Conservation (phyloP, 2,888 invertebrate genomes). For the Noctua pronuba region DNA sequence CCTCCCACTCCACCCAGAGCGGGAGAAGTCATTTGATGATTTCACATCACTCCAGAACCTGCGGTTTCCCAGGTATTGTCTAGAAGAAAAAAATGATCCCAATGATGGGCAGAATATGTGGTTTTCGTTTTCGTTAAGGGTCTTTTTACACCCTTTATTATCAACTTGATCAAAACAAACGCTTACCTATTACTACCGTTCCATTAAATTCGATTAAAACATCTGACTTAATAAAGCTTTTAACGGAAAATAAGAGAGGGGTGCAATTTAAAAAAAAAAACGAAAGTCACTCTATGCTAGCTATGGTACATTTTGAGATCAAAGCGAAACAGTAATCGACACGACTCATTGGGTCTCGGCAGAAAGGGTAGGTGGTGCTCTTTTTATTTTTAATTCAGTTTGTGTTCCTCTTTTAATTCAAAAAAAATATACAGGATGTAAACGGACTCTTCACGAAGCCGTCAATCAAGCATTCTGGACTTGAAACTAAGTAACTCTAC, state of each 20-base stretch:
- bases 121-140: no score
- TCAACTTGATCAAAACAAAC: constrained; percentile 33
- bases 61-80: no score
- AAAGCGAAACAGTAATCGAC: constrained; percentile 75
- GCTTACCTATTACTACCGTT: constrained; percentile 24
- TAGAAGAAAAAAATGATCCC: no score
- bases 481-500: no score
- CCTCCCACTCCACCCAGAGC: no score
- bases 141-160: no score
- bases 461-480: no score
- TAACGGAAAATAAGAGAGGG: constrained; percentile 61
- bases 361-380: constrained; percentile 32
- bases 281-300: constrained; percentile 73
- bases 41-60: no score
- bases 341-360: constrained; percentile 40
- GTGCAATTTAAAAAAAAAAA: constrained; percentile 60
- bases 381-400: constrained; percentile 47
- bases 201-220: constrained; percentile 54
- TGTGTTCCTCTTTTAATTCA: constrained; percentile 13
- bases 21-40: no score
- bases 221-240: constrained; percentile 61
- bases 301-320: constrained; percentile 70
- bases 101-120: no score
- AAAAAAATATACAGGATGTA: no score
- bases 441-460: no score